Evolutionary conservation across 1,140 invertebrate genomes (phyloP), one percentile per base, ranked within the genome.

Genomic region (Dendroctonus valens): DNA sequence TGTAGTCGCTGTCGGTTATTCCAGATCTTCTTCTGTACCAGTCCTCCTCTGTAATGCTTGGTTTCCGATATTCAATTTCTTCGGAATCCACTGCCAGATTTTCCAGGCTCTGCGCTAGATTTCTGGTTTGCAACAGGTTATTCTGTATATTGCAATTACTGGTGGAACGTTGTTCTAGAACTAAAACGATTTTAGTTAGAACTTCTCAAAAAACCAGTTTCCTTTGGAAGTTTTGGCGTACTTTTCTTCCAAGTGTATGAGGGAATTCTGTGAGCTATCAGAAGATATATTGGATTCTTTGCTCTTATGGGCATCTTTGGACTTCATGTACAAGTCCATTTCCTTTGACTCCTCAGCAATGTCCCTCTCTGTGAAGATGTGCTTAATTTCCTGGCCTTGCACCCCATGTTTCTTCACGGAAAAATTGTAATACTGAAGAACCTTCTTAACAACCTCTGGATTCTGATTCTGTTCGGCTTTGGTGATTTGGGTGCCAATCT

Each of bases 361-460:
- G 3, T 85, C 82, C 72, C 89, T 84, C 69, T 89, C 85, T 0
- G 92, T 94, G 6, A 91, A 85, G 60, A 93, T 85, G 7, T 87
- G 87, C 75, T 94, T 94, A 72, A 91, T 89, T 44, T 83, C 83
- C 6, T 80, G 73, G 46, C 77, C 77, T 7, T 80, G 73, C 48
- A 77, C 76, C 37, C 80, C 81, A 74, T 87, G 88, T 67, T 89
- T 89, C 73, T 90, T 91, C 51, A 92, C 90, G 2, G 89, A 88
- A 77, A 92, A 91, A 76, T 93, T 93, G 76, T 95, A 96, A 77
- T 92, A 96, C 74, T 94, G 94, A 40, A 98, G 85, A 3, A 95
- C 96, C 77, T 96, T 91, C 26, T 91, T 75, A 1, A 91, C 89
- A n/a, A 94, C 94, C 71, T 91, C 87, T 2, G 95, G 94, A 82